Evolutionary conservation across 1,140 invertebrate genomes (phyloP).

Genomic region (Fragariocoptes setiger): DNA sequence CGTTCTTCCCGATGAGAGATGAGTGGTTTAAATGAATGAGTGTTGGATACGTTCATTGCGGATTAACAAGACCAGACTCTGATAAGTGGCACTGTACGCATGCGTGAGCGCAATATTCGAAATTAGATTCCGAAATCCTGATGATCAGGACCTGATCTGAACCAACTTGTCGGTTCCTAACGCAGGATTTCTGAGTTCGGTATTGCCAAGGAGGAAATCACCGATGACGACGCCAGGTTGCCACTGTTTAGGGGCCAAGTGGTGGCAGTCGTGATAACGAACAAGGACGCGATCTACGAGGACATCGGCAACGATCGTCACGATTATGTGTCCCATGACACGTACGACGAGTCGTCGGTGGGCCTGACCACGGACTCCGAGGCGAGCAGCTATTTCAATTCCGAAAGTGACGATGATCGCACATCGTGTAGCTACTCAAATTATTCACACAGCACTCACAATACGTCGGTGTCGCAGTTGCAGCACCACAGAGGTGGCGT

Average conservation of each 20-base stretch:
- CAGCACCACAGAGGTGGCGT: background rate
- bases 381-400: background rate
- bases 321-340: background rate
- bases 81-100: too few species aligned
- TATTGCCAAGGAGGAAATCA: slow-evolving; percentile 88
- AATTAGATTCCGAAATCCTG: too few species aligned
- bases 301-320: background rate
- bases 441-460: background rate
- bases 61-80: too few species aligned
- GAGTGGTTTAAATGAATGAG: too few species aligned
- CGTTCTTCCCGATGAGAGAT: too few species aligned
- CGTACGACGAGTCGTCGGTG: background rate
- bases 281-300: background rate
- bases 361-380: background rate
- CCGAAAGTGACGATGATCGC: background rate
- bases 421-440: background rate
- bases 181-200: too few species aligned
- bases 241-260: slow-evolving; percentile 89
- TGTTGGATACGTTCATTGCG: too few species aligned
- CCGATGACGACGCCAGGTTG: slow-evolving; percentile 72
- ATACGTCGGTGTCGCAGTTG: background rate
- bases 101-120: too few species aligned
- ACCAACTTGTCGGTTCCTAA: too few species aligned
- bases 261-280: slow-evolving; percentile 52
- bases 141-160: too few species aligned